Percentiles rank a stretch among this genome's conserved stretches.
Evolutionary conservation across 2,888 invertebrate species (phyloP).

Genomic region (Hemicrepidius hirtus): DNA sequence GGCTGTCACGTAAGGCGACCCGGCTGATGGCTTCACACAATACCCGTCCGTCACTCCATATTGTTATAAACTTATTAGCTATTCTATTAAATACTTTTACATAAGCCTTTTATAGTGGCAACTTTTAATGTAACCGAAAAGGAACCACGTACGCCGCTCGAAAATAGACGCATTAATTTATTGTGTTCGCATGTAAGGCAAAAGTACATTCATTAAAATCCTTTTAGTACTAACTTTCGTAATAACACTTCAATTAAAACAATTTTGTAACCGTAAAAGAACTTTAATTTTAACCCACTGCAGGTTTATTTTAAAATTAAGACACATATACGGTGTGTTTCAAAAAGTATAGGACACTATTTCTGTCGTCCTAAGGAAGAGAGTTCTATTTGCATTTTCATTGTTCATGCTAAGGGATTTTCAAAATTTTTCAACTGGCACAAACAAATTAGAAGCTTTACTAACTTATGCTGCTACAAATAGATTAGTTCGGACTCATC

Average conservation of each 20-base stretch:
- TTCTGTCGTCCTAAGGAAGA: too few relatives aligned
- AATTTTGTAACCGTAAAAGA: not conserved
- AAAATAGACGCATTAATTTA: not conserved
- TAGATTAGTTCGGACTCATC: too few relatives aligned
- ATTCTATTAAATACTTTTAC: slow-evolving; percentile 61
- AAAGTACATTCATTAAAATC: slow-evolving; percentile 11
- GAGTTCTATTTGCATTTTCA: too few relatives aligned
- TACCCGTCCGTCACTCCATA: slow-evolving; percentile 67
- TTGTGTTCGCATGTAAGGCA: not conserved
- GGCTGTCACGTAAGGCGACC: slow-evolving; percentile 71
- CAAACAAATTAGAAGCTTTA: too few relatives aligned
- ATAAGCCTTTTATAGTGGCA: slow-evolving; percentile 43
- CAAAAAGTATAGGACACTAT: too few relatives aligned
- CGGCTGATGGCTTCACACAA: slow-evolving; percentile 68
- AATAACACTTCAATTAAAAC: not conserved
- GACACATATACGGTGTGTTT: too few relatives aligned
- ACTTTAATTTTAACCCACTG: not conserved
- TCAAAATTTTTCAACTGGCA: too few relatives aligned
- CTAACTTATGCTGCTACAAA: too few relatives aligned
- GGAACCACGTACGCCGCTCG: not conserved
- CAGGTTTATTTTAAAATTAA: too few relatives aligned
- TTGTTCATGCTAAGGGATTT: too few relatives aligned
- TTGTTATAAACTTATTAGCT: slow-evolving; percentile 69
- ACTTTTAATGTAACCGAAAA: slow-evolving; percentile 35
- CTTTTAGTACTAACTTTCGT: not conserved